A percentile compares a stretch with the other conserved stretches of the same genome.
These are phyloP conservation scores for Halcyon smyrnensis DNA, from an alignment of 2,797 vertebrate genomes.

Conservation along the genomic window DNA sequence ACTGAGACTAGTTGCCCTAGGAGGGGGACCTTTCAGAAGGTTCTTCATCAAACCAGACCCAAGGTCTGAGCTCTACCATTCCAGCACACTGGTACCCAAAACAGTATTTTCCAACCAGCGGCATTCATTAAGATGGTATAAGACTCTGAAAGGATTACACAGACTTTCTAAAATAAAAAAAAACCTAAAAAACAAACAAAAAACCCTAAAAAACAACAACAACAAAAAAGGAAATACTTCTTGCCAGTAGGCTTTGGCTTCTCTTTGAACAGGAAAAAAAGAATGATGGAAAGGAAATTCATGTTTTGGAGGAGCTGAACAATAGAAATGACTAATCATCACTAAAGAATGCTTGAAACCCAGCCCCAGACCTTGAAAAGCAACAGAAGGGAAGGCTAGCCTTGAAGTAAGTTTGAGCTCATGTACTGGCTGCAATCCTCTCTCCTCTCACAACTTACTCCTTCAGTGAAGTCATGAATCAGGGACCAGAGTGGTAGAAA, in stretches of 20 bases:
- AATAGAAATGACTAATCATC: constrained; percentile 70
- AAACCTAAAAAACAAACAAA: not conserved
- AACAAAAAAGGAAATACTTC: constrained; percentile 48
- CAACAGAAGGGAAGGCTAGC: constrained; percentile 30
- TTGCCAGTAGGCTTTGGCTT: constrained; percentile 52
- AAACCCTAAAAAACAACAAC: not conserved
- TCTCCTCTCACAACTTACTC: not conserved
- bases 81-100: not conserved
- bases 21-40: not conserved
- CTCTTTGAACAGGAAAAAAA: constrained; percentile 63
- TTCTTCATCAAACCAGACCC: not conserved
- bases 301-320: constrained; percentile 65
- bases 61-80: not conserved
- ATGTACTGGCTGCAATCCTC: not conserved
- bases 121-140: constrained; percentile 42
- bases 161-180: constrained; percentile 13
- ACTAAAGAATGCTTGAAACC: constrained; percentile 64
- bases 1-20: not conserved
- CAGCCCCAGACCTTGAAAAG: constrained; percentile 61
- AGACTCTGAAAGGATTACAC: not conserved
- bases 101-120: not conserved
- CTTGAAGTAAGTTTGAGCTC: constrained; percentile 37
- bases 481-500: not conserved
- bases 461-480: not conserved
- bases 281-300: constrained; percentile 63